Base-by-base conservation (phyloP, 2,113 vertebrate genomes). In the Hippocampus barbouri region DNA sequence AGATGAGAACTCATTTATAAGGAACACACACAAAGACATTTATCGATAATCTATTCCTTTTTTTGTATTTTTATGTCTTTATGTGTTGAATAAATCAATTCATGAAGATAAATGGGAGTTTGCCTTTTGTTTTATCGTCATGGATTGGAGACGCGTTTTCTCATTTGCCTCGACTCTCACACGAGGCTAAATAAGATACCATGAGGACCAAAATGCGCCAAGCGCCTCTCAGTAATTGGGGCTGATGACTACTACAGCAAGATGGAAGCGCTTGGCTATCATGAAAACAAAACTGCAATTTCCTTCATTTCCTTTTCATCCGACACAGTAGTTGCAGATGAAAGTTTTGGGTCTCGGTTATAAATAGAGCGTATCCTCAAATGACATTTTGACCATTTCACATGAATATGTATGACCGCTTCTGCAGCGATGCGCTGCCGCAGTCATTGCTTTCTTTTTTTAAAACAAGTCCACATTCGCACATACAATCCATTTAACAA, bases 381-480 rank as follows among this genome's bases (percentile, higher is more conserved):
- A 15, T 61, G 68, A 76, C 51, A 76, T 79, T 73, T 64, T 53
- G 63, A 73, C 57, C 76, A 20, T n/a, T 54, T 40, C 11, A 20
- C 60, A 69, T 71, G 38, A 59, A 53, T 76, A 71, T 76, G 43
- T 66, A 49, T 66, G 16, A 62, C n/a, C 27, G 4, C 14, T 4
- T 27, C 25, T 60, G 38, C n/a, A 38, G 71, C 21, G 71, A 30
- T 40, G 8, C 65, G 56, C 21, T 20, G 25, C 27, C 8, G 27
- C 27, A 34, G 27, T 34, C 14, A 34, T 61, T 34, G 27, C 59
- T 61, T 61, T 30, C 16, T 18, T 20, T 61, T 23, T 30, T 18
- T 59, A 4, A 61, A 34, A 61, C 59, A 61, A 61, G 6, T 18
- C 59, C 59, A 61, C 59, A 61, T 61, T 34, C 59, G 12, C 41